Evolutionary conservation across 2,113 vertebrate genomes (phyloP).

Genomic region (Chloropsis hardwickii): DNA sequence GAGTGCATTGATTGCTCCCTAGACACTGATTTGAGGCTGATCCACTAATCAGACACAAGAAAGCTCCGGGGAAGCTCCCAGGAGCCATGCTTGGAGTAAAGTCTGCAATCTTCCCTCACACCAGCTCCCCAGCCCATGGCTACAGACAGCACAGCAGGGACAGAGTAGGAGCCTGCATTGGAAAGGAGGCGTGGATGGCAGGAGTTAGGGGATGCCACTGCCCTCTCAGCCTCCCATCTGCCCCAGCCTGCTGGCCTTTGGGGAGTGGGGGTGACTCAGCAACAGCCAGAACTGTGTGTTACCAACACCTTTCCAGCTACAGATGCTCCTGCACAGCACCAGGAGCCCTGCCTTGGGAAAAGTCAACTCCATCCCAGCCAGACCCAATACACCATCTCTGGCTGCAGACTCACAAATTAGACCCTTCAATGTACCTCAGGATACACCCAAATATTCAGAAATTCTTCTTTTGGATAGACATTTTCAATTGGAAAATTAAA

Average conservation of each 20-base stretch:
- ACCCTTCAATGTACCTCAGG: neutral
- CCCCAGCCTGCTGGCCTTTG: neutral
- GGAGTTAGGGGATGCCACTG: neutral
- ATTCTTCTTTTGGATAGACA: neutral
- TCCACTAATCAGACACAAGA: neutral
- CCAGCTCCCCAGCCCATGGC: neutral
- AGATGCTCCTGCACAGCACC: neutral
- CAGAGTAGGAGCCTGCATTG: neutral
- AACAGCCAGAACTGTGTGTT: neutral
- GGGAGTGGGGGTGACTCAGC: neutral
- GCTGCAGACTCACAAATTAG: neutral
- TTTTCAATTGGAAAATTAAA: neutral
- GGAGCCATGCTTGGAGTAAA: neutral
- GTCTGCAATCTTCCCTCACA: neutral
- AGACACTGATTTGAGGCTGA: neutral
- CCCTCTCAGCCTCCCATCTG: neutral
- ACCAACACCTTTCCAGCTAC: neutral
- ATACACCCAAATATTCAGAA: neutral
- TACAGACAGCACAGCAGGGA: neutral
- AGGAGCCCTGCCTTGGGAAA: neutral
- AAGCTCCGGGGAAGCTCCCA: neutral
- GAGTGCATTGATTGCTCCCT: neutral
- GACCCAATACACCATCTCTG: neutral
- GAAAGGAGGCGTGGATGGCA: neutral
- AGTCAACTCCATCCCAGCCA: neutral